phyloP scores from a whole-genome alignment of 2,113 vertebrate species.

The Pagrus major region DNA sequence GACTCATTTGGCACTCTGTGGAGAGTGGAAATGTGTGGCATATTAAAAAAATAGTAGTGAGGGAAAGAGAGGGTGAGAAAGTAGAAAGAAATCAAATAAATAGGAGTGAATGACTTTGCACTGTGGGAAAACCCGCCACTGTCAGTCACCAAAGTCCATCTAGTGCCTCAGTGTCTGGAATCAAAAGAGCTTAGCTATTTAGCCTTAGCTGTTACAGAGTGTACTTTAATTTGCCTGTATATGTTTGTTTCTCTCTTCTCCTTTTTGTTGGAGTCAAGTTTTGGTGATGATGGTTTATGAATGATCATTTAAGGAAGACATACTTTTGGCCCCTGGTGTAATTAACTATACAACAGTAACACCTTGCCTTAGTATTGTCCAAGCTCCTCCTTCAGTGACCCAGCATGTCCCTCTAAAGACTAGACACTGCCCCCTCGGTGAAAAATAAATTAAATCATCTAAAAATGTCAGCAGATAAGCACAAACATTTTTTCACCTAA shows the following conservation, averaged over 20 bases:
- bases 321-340: neutral
- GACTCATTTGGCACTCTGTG: slow-evolving; percentile 69
- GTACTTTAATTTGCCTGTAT: slow-evolving; percentile 16
- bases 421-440: neutral
- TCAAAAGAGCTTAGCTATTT: slow-evolving; percentile 35
- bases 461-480: slow-evolving; percentile 32
- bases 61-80: slow-evolving; percentile 45
- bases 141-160: slow-evolving; percentile 66
- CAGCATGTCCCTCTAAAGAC: neutral
- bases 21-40: slow-evolving; percentile 59
- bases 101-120: slow-evolving; percentile 59
- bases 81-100: slow-evolving; percentile 71
- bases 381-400: neutral
- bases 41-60: slow-evolving; percentile 45
- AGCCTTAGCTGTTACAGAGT: slow-evolving; percentile 26
- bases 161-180: slow-evolving; percentile 36
- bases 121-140: slow-evolving; percentile 59
- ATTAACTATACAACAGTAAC: neutral
- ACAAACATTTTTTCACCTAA: slow-evolving; percentile 19
- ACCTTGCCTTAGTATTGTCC: neutral
- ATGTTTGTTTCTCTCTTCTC: slow-evolving; percentile 8
- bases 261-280: neutral
- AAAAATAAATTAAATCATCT: slow-evolving; percentile 23
- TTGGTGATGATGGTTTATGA: neutral
- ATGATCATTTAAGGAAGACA: neutral